phyloP scores from a whole-genome alignment of 2,888 invertebrate species.

The Rhagonycha lutea region DNA sequence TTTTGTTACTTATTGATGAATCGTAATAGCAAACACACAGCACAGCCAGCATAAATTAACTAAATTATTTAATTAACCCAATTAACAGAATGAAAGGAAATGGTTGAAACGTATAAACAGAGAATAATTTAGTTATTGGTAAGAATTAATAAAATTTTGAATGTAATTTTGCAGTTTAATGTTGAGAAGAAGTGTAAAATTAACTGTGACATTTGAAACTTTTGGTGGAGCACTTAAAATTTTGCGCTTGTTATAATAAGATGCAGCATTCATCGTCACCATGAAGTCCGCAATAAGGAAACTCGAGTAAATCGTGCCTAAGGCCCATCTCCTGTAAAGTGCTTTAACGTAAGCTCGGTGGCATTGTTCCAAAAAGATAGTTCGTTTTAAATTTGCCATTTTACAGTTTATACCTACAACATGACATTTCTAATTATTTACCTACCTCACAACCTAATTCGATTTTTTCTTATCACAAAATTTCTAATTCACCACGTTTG shows the following conservation, averaged over 20 bases:
- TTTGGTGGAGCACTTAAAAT: background rate
- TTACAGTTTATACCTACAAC: conserved; percentile 12
- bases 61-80: background rate
- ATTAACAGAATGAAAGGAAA: background rate
- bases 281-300: conserved; percentile 16
- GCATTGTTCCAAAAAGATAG: conserved; percentile 21
- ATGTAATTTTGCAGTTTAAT: background rate
- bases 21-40: background rate
- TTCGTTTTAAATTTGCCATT: conserved; percentile 20
- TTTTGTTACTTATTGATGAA: background rate
- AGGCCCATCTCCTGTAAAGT: conserved; percentile 24
- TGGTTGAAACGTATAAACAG: background rate
- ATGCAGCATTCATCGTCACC: conserved; percentile 10
- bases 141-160: background rate
- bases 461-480: background rate
- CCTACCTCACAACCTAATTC: background rate
- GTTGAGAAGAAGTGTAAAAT: background rate
- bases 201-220: background rate
- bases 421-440: background rate
- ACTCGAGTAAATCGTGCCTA: conserved; percentile 17
- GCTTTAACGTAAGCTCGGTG: conserved; percentile 19
- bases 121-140: background rate
- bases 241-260: conserved; percentile 11
- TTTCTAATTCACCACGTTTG: background rate
- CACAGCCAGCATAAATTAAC: background rate